phyloP scores from a whole-genome alignment of 1,140 invertebrate genomes.

The Rhyzopertha dominica region DNA sequence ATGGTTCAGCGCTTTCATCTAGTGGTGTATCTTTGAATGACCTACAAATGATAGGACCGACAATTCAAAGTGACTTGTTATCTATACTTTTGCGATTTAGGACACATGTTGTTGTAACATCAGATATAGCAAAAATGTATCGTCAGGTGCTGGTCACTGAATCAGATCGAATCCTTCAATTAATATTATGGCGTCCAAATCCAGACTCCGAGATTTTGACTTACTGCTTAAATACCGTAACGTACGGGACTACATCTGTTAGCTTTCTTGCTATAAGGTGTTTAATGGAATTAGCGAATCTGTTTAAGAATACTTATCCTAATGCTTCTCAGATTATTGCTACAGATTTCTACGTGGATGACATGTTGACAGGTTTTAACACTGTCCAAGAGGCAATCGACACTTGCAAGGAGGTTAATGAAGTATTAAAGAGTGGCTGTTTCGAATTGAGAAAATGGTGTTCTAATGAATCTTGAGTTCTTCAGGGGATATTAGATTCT shows the following conservation, averaged over 20 bases:
- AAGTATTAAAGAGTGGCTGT: not conserved
- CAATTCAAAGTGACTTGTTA: slow-evolving; percentile 12
- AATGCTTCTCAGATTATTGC: slow-evolving; percentile 1
- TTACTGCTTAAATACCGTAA: slow-evolving; percentile 29
- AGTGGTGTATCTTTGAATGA: slow-evolving; percentile 18
- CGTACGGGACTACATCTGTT: slow-evolving; percentile 29
- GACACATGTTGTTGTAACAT: not conserved
- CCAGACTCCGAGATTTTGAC: slow-evolving; percentile 24
- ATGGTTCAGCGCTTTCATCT: no score
- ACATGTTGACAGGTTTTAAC: slow-evolving; percentile 3
- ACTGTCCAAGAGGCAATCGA: slow-evolving; percentile 1
- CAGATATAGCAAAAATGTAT: not conserved
- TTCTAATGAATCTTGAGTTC: not conserved
- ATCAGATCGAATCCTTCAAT: slow-evolving; percentile 31
- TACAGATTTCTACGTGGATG: slow-evolving; percentile 11
- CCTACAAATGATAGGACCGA: slow-evolving; percentile 14
- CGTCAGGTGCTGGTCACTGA: slow-evolving; percentile 26
- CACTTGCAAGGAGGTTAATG: not conserved
- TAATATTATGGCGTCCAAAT: slow-evolving; percentile 35
- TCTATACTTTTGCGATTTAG: not conserved
- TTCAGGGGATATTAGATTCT: not conserved
- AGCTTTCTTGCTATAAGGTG: slow-evolving; percentile 18
- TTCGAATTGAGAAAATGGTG: not conserved
- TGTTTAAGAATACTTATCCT: slow-evolving; percentile 1
- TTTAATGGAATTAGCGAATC: slow-evolving; percentile 4